A percentile compares a stretch with the other conserved stretches of the same genome.
Conservation (phyloP, 64 coral and sea anemone species). For the Montipora efflorescens region DNA sequence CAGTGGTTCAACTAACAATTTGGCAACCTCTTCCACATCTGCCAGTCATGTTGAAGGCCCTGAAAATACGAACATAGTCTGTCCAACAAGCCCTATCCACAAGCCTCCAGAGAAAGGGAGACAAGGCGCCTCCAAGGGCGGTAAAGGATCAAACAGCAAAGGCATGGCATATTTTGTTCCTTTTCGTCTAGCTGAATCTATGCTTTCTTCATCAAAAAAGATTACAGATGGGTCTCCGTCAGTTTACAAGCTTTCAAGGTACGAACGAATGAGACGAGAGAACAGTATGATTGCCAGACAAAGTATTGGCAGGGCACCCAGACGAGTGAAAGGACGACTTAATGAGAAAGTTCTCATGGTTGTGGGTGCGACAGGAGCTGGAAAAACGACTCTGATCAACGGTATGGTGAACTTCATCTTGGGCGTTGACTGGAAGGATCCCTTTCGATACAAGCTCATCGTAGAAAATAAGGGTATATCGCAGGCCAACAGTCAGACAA, state of each 20-base stretch:
- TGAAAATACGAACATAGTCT: background rate
- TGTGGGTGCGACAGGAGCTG: background rate
- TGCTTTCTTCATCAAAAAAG: background rate
- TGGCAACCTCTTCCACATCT: background rate
- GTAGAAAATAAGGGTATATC: background rate
- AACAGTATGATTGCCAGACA: background rate
- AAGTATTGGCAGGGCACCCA: background rate
- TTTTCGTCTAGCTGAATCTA: background rate
- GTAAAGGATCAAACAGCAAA: background rate
- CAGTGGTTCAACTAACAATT: background rate
- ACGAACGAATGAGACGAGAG: background rate
- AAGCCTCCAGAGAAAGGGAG: background rate
- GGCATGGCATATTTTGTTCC: background rate
- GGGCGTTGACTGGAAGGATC: background rate
- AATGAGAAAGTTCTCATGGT: background rate
- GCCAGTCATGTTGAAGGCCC: background rate
- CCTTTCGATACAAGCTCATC: background rate
- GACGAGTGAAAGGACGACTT: too few relatives aligned
- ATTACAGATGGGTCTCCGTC: background rate
- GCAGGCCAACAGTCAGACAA: background rate
- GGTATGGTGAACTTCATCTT: conserved; percentile 2
- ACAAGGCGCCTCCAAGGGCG: background rate
- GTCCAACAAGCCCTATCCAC: background rate
- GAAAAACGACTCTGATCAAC: background rate
- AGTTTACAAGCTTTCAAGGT: background rate